A percentile compares a stretch with the other conserved stretches of the same genome.
These are phyloP conservation scores for Mythimna loreyi DNA, from an alignment of 2,888 invertebrate genomes.

Conservation along the genomic window DNA sequence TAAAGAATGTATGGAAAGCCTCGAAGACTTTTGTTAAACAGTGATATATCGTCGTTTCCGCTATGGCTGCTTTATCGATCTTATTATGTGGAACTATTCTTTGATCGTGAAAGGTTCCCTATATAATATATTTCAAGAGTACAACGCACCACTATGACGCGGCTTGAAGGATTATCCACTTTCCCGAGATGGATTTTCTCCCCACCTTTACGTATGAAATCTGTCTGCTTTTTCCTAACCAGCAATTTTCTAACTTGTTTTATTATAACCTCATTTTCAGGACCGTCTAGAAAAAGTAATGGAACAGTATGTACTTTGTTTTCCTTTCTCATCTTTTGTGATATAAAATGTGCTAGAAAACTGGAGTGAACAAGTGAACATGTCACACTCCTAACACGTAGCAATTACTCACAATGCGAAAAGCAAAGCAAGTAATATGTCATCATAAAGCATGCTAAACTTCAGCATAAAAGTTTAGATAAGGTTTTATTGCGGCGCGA, in stretches of 20 bases:
- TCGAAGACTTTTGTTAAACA: conserved; percentile 61
- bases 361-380: background rate
- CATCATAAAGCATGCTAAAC: conserved; percentile 10
- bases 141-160: conserved; percentile 68
- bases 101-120: conserved; percentile 61
- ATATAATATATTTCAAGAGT: conserved; percentile 71
- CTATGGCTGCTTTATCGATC: conserved; percentile 61
- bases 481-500: conserved; percentile 29
- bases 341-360: conserved; percentile 1
- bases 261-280: conserved; percentile 28
- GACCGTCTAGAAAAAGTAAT: conserved; percentile 28
- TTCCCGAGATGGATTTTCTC: conserved; percentile 77
- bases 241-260: conserved; percentile 58
- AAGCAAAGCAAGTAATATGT: background rate
- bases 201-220: conserved; percentile 68
- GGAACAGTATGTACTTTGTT: conserved; percentile 6
- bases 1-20: conserved; percentile 43
- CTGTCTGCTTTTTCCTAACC: conserved; percentile 63
- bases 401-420: background rate
- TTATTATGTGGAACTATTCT: conserved; percentile 67
- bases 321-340: background rate
- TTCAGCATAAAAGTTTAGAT: conserved; percentile 23
- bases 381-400: background rate
- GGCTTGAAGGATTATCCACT: conserved; percentile 83
- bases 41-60: conserved; percentile 65